Evolutionary conservation across 92 coral and sea anemone species (phyloP).

Genomic region (Metridium senile): DNA sequence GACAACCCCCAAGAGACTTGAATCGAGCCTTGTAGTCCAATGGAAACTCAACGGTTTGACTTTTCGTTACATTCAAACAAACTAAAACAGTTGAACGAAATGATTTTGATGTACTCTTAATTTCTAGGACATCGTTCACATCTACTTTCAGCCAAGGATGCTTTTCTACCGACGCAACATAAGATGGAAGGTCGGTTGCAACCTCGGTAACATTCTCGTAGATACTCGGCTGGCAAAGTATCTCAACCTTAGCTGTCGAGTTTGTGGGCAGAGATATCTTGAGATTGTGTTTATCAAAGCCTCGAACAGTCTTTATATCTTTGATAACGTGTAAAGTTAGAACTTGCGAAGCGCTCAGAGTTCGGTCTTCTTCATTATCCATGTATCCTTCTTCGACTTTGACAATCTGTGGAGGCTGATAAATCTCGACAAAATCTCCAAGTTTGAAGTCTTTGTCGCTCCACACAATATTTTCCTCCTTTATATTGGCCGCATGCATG

Average conservation of each 20-base stretch:
- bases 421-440: conserved; percentile 28
- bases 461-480: conserved; percentile 34
- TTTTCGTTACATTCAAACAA: conserved; percentile 1
- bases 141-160: conserved; percentile 17
- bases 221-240: conserved; percentile 1
- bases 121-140: conserved; percentile 8
- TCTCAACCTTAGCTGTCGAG: conserved; percentile 18
- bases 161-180: conserved; percentile 28
- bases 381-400: conserved; percentile 49
- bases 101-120: not conserved
- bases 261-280: conserved; percentile 5
- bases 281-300: not conserved
- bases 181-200: conserved; percentile 41
- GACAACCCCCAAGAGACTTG: conserved; percentile 25
- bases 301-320: conserved; percentile 4
- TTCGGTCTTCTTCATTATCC: conserved; percentile 21
- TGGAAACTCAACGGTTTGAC: conserved; percentile 9
- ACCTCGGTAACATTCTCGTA: conserved; percentile 53
- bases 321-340: conserved; percentile 25
- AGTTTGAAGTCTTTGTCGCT: conserved; percentile 31
- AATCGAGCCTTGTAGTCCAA: conserved; percentile 17
- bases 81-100: not conserved
- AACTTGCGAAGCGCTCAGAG: conserved; percentile 19
- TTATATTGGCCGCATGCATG: not conserved
- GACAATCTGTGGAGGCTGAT: conserved; percentile 49